Conservation (phyloP, 2,113 vertebrate genomes). For the Chaetura pelagica region DNA sequence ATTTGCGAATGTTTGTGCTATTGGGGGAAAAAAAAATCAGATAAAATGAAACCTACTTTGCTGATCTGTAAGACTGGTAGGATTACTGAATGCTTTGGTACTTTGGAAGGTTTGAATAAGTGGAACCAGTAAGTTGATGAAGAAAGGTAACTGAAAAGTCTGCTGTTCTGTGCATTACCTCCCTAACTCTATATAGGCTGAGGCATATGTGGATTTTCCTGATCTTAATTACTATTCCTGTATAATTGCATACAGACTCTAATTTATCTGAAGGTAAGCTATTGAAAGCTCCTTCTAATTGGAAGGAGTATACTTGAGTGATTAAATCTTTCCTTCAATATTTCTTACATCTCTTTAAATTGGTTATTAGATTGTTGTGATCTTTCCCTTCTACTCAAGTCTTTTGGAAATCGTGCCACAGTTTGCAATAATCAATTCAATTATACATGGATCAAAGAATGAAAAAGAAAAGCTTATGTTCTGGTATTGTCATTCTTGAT, state of each 20-base stretch:
- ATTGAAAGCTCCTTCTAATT: slow-evolving; percentile 71
- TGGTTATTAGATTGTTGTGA: slow-evolving; percentile 59
- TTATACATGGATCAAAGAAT: slow-evolving; percentile 60
- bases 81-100: not conserved
- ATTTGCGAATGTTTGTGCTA: not conserved
- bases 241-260: slow-evolving; percentile 58
- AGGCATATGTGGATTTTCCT: slow-evolving; percentile 42
- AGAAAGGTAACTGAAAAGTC: not conserved
- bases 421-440: slow-evolving; percentile 71
- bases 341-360: slow-evolving; percentile 66
- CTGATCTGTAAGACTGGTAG: not conserved
- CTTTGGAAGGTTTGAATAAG: not conserved
- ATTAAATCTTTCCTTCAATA: slow-evolving; percentile 65
- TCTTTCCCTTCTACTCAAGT: slow-evolving; percentile 59
- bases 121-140: not conserved
- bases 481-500: slow-evolving; percentile 72
- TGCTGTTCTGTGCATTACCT: not conserved
- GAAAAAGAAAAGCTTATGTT: slow-evolving; percentile 70
- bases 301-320: slow-evolving; percentile 62
- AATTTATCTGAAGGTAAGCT: slow-evolving; percentile 66
- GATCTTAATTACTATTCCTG: slow-evolving; percentile 64
- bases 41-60: not conserved
- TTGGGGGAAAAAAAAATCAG: not conserved
- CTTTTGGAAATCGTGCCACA: slow-evolving; percentile 61
- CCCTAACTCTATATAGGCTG: not conserved